Percentiles rank a stretch among this genome's conserved stretches.
Evolutionary conservation across 2,888 invertebrate species (phyloP).

Genomic region (Zhuqinia jingwanae): DNA sequence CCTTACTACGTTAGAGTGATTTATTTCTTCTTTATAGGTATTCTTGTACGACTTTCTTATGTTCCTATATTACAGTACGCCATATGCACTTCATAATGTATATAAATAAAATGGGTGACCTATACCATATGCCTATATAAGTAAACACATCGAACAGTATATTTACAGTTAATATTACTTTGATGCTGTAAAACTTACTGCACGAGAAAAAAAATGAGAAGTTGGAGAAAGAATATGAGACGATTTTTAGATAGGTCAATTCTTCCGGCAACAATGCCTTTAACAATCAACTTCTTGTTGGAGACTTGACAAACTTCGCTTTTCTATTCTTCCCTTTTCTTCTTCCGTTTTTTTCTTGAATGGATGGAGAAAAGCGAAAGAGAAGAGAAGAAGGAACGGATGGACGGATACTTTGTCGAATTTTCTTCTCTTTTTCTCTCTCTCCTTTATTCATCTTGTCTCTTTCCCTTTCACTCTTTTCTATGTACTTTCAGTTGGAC

Average conservation of each 20-base stretch:
- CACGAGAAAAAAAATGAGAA: slow-evolving; percentile 48
- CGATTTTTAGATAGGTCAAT: slow-evolving; percentile 72
- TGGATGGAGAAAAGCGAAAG: slow-evolving; percentile 42
- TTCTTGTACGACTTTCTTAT: too few relatives aligned
- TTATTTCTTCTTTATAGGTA: too few relatives aligned
- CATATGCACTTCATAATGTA: too few relatives aligned
- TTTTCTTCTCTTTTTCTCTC: slow-evolving; percentile 55
- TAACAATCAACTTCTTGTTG: slow-evolving; percentile 72
- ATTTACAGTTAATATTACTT: slow-evolving; percentile 44
- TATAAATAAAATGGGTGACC: too few relatives aligned
- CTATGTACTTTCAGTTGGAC: slow-evolving; percentile 58
- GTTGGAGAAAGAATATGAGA: slow-evolving; percentile 46
- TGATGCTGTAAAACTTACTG: slow-evolving; percentile 45
- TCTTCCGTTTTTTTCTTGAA: slow-evolving; percentile 17
- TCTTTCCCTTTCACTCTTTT: slow-evolving; percentile 43
- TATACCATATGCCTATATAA: not conserved
- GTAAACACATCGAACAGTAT: too few relatives aligned
- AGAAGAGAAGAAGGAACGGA: slow-evolving; percentile 66
- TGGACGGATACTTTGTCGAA: slow-evolving; percentile 77
- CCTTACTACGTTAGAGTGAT: too few relatives aligned
- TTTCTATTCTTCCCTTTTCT: slow-evolving; percentile 58
- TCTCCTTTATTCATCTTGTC: too few relatives aligned
- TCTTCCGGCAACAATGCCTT: slow-evolving; percentile 69
- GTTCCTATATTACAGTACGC: too few relatives aligned
- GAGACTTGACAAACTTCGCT: slow-evolving; percentile 70